A percentile compares a stretch with the other conserved stretches of the same genome.
These are phyloP conservation scores for Melinaea menophilus DNA, from an alignment of 2,888 invertebrate genomes.

Conservation along the genomic window DNA sequence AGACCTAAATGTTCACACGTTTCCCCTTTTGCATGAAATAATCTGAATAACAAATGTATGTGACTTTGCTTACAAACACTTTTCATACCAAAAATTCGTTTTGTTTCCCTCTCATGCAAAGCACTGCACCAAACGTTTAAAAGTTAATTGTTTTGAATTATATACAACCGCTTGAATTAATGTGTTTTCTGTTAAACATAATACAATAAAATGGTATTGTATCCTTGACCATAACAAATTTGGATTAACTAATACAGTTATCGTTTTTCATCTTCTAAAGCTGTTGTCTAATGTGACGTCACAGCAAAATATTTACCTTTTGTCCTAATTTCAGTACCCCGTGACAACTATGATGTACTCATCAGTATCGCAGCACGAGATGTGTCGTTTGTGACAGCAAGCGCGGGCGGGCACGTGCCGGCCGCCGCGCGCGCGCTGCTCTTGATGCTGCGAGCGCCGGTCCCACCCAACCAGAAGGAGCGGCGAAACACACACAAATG, in stretches of 20 bases:
- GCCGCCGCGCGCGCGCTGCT: constrained; percentile 57
- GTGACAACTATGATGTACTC: constrained; percentile 79
- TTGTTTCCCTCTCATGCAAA: constrained; percentile 20
- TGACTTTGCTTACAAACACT: constrained; percentile 22
- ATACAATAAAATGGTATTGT: neutral
- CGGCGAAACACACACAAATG: constrained; percentile 48
- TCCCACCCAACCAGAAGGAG: constrained; percentile 44
- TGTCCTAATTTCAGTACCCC: constrained; percentile 64
- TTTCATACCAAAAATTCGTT: constrained; percentile 22
- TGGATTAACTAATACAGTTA: no score
- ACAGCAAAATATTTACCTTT: neutral
- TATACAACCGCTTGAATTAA: neutral
- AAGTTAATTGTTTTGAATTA: neutral
- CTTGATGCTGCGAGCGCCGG: constrained; percentile 69
- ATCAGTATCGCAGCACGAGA: constrained; percentile 81
- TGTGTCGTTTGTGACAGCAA: constrained; percentile 83
- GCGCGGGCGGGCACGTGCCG: constrained; percentile 67
- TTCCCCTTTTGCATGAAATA: constrained; percentile 28
- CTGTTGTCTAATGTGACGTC: no score
- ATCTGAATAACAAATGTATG: constrained; percentile 27
- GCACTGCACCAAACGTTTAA: constrained; percentile 22
- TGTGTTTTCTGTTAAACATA: neutral
- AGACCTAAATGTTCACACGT: constrained; percentile 28
- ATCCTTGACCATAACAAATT: no score
- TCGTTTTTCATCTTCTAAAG: neutral